Evolutionary conservation across 2,888 invertebrate genomes (phyloP), one percentile per base, ranked within the genome.

Genomic region (Limenitis camilla): DNA sequence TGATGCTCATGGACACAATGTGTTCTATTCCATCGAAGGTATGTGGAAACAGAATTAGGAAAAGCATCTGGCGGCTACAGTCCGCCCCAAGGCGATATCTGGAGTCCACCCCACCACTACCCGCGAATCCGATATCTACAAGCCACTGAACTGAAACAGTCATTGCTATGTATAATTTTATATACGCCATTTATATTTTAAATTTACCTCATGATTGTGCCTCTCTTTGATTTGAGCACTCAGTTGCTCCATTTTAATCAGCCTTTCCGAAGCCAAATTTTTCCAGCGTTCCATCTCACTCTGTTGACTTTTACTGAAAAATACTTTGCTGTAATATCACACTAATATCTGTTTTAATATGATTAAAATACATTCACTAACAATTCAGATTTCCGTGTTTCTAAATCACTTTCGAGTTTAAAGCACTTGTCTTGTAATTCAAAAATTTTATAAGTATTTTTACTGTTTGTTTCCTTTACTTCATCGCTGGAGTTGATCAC

Each of bases 211-310:
- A 57, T 88, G 85, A 61, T 85, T 86, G 69, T 92, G 91, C 49
- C 91, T 88, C 56, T 90, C 89, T 64, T 91, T 90, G 44, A 91
- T 69, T 67, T 92, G 89, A 44, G 82, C 77, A 64, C 88, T 85
- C 42, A 90, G 74, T 41, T 87, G 86, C 67, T 93, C 92, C 86
- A 93, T 91, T 68, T 91, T 90, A 29, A 86, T 78, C 5, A 93
- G 74, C 65, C 93, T 86, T 69, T 92, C 92, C 49, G 90, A 86
- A 5, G 93, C 92, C 60, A 93, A 81, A 41, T 83, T 81, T 68
- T 91, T 91, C 93, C 93, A 93, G 36, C 92, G 85, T 40, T 79
- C 76, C 36, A 81, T 64, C 69, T 88, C 88, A 65, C 76, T 74
- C 66, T 77, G 74, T 61, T 73, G 76, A 4, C 69, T 73, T 43